Conservation (phyloP, 2,113 vertebrate genomes). For the Megalops atlanticus region DNA sequence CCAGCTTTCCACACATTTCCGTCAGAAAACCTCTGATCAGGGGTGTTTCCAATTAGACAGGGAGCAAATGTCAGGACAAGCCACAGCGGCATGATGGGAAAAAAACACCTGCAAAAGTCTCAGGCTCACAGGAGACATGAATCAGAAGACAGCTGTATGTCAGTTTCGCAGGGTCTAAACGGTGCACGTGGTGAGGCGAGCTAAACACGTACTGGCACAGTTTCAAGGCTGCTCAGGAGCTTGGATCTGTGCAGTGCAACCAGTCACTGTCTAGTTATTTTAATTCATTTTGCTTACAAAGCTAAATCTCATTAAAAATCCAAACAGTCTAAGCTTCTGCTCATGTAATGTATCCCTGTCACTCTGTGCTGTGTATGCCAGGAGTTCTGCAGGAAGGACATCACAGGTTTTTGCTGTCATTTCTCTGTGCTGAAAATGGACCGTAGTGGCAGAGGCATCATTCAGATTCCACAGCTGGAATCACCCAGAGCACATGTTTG, state of each 20-base stretch:
- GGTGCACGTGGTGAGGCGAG: not conserved
- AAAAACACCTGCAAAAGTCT: not conserved
- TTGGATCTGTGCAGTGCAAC: not conserved
- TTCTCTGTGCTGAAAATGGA: not conserved
- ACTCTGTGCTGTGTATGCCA: not conserved
- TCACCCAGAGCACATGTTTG: not conserved
- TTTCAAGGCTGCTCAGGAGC: not conserved
- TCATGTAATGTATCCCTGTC: not conserved
- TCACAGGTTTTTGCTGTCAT: not conserved
- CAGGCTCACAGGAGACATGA: not conserved
- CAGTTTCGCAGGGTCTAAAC: slow-evolving; percentile 4
- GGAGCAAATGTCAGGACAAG: slow-evolving; percentile 43
- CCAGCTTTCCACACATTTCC: slow-evolving; percentile 45
- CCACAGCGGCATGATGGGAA: slow-evolving; percentile 7
- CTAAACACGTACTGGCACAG: not conserved
- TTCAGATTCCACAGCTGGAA: not conserved
- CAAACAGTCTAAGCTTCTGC: not conserved
- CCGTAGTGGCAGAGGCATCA: not conserved
- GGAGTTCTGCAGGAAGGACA: not conserved
- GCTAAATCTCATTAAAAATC: not conserved
- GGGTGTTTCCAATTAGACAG: slow-evolving; percentile 41
- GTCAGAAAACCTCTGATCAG: slow-evolving; percentile 31
- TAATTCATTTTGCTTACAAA: not conserved
- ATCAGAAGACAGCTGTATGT: not conserved
- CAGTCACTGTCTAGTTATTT: not conserved